Conservation (phyloP, 2,113 vertebrate genomes). For the Struthio camelus region DNA sequence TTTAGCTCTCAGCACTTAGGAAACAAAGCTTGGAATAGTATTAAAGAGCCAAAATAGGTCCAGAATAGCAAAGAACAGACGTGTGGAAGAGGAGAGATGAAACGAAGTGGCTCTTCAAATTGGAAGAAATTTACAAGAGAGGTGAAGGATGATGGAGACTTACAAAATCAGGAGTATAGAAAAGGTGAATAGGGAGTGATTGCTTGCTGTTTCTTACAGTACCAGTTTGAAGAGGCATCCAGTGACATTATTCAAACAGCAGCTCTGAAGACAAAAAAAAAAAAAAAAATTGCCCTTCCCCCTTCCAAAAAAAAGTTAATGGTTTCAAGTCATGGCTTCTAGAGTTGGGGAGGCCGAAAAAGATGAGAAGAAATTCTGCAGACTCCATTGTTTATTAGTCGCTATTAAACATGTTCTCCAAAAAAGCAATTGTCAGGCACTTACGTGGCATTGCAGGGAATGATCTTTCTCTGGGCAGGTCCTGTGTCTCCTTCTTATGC, state of each 20-base stretch:
- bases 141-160: slow-evolving; percentile 27
- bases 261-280: not conserved
- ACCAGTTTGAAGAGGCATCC: slow-evolving; percentile 25
- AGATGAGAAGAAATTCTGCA: not conserved
- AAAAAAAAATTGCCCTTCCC: not conserved
- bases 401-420: not conserved
- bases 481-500: accelerated
- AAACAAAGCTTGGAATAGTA: not conserved
- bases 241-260: slow-evolving; percentile 40
- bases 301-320: not conserved
- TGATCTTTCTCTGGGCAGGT: not conserved
- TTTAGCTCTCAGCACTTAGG: not conserved
- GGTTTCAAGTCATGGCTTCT: not conserved
- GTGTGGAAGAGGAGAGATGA: not conserved
- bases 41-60: not conserved
- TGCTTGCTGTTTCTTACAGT: slow-evolving; percentile 60
- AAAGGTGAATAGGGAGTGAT: slow-evolving; percentile 64
- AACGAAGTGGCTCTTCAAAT: not conserved
- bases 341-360: not conserved
- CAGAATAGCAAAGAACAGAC: not conserved
- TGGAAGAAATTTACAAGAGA: not conserved
- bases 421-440: not conserved
- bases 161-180: slow-evolving; percentile 55
- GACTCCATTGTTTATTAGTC: not conserved
- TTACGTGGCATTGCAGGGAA: not conserved